phyloP scores from a whole-genome alignment of 2,888 invertebrate species.

The Diadegma fenestrale region DNA sequence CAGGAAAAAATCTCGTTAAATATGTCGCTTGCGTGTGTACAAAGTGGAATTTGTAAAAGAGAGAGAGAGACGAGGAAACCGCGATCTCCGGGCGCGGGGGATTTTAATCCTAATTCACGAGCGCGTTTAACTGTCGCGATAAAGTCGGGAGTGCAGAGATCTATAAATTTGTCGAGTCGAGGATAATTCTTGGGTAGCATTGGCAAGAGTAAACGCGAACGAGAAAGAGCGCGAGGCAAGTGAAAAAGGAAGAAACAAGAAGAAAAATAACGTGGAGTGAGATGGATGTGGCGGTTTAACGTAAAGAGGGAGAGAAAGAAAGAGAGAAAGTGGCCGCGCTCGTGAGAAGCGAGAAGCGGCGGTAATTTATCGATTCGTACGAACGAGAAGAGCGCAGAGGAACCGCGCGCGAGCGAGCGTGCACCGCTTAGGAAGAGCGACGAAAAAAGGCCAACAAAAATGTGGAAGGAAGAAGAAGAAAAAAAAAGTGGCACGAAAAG shows the following conservation, averaged over 20 bases:
- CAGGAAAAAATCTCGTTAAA: constrained; percentile 35
- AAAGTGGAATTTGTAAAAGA: constrained; percentile 9
- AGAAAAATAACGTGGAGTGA: constrained; percentile 51
- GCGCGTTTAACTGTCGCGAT: constrained; percentile 69
- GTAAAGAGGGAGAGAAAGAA: constrained; percentile 58
- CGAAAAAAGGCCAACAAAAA: constrained; percentile 46
- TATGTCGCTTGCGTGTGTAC: constrained; percentile 3
- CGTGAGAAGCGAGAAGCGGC: constrained; percentile 64
- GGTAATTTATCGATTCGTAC: constrained; percentile 78
- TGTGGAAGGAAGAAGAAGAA: constrained; percentile 18
- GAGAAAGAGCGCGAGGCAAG: constrained; percentile 47
- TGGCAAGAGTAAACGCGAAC: constrained; percentile 60
- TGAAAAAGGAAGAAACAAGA: constrained; percentile 33
- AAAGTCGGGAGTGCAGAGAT: constrained; percentile 68
- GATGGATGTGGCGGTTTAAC: constrained; percentile 62
- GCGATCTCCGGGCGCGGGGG: constrained; percentile 55
- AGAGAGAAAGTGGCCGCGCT: constrained; percentile 48
- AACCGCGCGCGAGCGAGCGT: constrained; percentile 37
- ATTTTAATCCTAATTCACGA: constrained; percentile 67
- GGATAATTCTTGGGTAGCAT: constrained; percentile 66
- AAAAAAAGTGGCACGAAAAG: constrained; percentile 64
- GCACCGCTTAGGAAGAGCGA: constrained; percentile 59
- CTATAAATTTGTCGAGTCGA: constrained; percentile 67
- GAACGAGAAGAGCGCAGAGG: constrained; percentile 57
- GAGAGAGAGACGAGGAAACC: constrained; percentile 55